Base-by-base conservation (phyloP, 2,888 invertebrate genomes). In the Operophtera brumata region DNA sequence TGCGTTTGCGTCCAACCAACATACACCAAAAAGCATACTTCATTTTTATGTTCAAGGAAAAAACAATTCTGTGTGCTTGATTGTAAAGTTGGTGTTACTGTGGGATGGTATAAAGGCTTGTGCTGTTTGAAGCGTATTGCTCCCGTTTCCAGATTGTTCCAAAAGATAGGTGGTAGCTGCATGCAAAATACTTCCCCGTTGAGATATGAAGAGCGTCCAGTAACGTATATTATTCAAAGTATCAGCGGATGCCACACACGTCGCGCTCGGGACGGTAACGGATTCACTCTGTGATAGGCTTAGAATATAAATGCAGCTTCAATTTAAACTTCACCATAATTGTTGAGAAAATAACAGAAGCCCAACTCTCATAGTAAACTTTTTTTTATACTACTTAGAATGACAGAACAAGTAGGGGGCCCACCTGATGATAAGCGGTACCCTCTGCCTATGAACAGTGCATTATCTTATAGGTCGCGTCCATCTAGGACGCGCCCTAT, bases 131-230 rank as follows among this genome's bases (percentile, higher is more conserved):
- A 53, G 47, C 55, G 62, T 55, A 41, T 49, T 79, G 82, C 81
- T 84, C 82, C 74, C 78, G 75, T 87, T 87, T 84, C 66, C 73
- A 82, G 89, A 89, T 88, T 82, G 80, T 82, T 82, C 78, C 78
- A 80, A 81, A 84, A 87, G 88, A 88, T 88, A 84, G 79, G 77
- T 84, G 75, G 82, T 78, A 71, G 80, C 75, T 74, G 83, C 83
- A 89, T 88, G 88, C 86, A 86, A 86, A 89, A 84, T 82, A 86
- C 86, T 89, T 88, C 86, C 67, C 87, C 78, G 78, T 80, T 80
- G 81, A 85, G 88, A 87, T 89, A 86, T 87, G 86, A 80, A 78
- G 78, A 82, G 80, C 81, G 82, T 82, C 82, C 78, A 71, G 67
- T 60, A 67, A 78, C 74, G 77, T 82, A 81, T 82, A 82, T 83